These are phyloP conservation scores for Dendroctonus valens DNA, from an alignment of 1,140 invertebrate genomes.

Conservation along the genomic window DNA sequence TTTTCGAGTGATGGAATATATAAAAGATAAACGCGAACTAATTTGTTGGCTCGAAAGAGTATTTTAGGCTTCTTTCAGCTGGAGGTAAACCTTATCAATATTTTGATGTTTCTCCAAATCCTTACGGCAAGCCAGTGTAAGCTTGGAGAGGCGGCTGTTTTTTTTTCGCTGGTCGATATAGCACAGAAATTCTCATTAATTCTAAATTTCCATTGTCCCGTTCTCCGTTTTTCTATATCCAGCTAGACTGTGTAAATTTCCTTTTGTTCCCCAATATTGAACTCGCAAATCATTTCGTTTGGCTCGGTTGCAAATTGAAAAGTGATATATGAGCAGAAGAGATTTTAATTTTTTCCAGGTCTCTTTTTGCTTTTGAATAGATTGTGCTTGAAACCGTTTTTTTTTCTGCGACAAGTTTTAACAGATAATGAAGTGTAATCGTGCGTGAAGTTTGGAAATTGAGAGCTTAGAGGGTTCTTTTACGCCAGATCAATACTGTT, in stretches of 20 bases:
- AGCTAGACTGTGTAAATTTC: slow-evolving; percentile 24
- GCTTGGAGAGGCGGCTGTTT: not conserved
- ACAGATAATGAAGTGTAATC: slow-evolving; percentile 1
- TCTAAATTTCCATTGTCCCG: slow-evolving; percentile 14
- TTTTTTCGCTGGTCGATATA: slow-evolving; percentile 1
- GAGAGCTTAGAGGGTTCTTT: not conserved
- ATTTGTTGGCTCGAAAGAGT: too few relatives aligned
- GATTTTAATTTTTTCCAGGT: slow-evolving; percentile 18
- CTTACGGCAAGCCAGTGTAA: too few relatives aligned
- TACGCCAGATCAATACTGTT: too few relatives aligned
- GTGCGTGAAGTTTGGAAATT: not conserved
- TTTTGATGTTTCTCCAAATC: too few relatives aligned
- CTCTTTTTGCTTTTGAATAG: not conserved
- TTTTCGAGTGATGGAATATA: too few relatives aligned
- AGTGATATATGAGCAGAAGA: slow-evolving; percentile 17
- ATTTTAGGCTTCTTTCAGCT: too few relatives aligned
- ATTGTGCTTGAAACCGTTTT: not conserved
- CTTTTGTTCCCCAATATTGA: slow-evolving; percentile 24
- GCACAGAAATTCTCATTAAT: slow-evolving; percentile 6
- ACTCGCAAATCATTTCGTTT: slow-evolving; percentile 24
- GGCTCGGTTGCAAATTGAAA: slow-evolving; percentile 24
- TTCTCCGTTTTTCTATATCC: slow-evolving; percentile 9
- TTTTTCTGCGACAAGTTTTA: not conserved
- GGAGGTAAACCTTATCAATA: too few relatives aligned
- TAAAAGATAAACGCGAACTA: too few relatives aligned